Conservation (phyloP, 2,888 invertebrate genomes). For the Tanypteryx hageni region DNA sequence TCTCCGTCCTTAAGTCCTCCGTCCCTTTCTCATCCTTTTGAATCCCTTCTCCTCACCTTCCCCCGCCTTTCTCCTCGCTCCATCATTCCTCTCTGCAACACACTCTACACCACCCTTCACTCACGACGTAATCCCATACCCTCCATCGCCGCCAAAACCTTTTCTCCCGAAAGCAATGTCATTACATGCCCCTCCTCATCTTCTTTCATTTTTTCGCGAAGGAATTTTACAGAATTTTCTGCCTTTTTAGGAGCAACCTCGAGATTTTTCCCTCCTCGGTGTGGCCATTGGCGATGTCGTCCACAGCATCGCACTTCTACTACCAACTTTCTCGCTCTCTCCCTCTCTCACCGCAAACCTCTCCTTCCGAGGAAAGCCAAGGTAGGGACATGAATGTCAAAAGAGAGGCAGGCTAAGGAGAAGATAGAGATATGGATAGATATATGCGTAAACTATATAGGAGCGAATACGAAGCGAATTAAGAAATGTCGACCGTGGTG, state of each 20-base stretch:
- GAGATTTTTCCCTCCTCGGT: not conserved
- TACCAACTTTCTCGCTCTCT: not conserved
- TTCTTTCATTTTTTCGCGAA: not conserved
- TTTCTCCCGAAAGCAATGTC: not conserved
- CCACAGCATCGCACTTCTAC: not conserved
- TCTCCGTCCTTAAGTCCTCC: too few species aligned
- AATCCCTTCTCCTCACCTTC: too few species aligned
- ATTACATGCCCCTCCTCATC: not conserved
- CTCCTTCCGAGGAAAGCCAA: not conserved
- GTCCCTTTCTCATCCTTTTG: not conserved
- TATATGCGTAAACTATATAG: too few species aligned
- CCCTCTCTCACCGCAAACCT: not conserved
- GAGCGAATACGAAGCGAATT: too few species aligned
- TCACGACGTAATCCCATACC: not conserved
- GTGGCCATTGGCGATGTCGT: too few species aligned
- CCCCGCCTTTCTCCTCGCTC: not conserved
- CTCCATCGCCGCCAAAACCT: not conserved
- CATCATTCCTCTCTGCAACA: not conserved
- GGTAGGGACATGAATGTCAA: not conserved
- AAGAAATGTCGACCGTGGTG: too few species aligned
- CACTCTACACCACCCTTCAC: not conserved
- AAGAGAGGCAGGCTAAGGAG: too few species aligned
- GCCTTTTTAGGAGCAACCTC: not conserved
- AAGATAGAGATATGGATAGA: too few species aligned
- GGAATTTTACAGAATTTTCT: slow-evolving; percentile 36